Percentiles rank a stretch among this genome's conserved stretches.
phyloP scores from a whole-genome alignment of 1,140 invertebrate species.

The Psix sp. region DNA sequence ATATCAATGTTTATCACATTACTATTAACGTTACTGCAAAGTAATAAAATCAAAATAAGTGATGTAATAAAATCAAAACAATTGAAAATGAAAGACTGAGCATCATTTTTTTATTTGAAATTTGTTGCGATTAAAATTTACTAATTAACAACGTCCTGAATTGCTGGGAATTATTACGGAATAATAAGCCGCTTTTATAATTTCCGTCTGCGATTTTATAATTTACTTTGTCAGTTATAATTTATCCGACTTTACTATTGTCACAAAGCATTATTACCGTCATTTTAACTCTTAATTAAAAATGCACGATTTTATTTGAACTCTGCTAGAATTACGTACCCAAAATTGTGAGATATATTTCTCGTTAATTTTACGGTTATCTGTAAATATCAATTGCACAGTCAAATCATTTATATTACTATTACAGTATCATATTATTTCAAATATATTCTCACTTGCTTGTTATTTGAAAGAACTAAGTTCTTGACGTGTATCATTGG shows the following conservation, averaged over 20 bases:
- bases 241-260: constrained; percentile 3
- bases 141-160: neutral
- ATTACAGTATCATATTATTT: constrained; percentile 20
- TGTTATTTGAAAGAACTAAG: constrained; percentile 36
- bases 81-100: no score
- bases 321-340: neutral
- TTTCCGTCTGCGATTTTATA: constrained; percentile 11
- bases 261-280: constrained; percentile 22
- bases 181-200: constrained; percentile 10
- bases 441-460: constrained; percentile 32
- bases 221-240: constrained; percentile 12
- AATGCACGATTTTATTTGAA: constrained; percentile 19
- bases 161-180: neutral
- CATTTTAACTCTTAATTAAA: constrained; percentile 21
- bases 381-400: constrained; percentile 8
- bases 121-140: constrained; percentile 1
- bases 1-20: no score
- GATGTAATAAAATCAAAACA: no score
- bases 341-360: constrained; percentile 13
- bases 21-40: no score
- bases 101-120: no score
- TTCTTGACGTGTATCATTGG: constrained; percentile 28
- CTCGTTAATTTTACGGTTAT: constrained; percentile 7
- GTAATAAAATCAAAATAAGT: no score
- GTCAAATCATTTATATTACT: constrained; percentile 16